Base-by-base conservation (phyloP, 2,888 invertebrate genomes). In the Ariolimax columbianus region DNA sequence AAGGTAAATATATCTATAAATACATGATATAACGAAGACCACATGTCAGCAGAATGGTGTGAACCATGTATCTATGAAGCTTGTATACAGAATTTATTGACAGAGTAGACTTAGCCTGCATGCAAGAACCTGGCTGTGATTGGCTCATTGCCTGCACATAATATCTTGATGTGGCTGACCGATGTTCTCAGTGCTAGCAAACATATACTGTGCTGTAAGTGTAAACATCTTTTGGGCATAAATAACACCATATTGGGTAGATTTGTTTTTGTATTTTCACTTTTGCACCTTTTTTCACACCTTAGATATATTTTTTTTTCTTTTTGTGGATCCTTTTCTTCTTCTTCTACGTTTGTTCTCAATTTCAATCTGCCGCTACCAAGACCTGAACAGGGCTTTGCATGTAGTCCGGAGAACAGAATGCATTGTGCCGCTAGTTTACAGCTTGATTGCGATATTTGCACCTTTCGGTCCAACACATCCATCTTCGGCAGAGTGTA, bases 1-100 rank as follows among this genome's bases (percentile, higher is more conserved):
- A 23, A 19, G 23, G 23, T 23, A 19, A 55, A 66, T 66, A 30
- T 17, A 63, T 4, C 33, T 11, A 33, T 66, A 66, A 14, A 4
- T 33, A 33, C 33, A 66, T 66, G 11, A 66, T 63, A 7, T 3
- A 63, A 23, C 59, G 9, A 23, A 59, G 4, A 30, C n/a, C 63
- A 30, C 63, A n/a, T 63, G 4, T 63, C 26, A 30, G n/a, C n/a
- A n/a, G 26, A 63, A n/a, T 63, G 33, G 63, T n/a, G 6, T 63
- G 33, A 7, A 66, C 30, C 9, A 66, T 66, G 66, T 17, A 11
- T 66, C 11, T 33, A 66, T 66, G 30, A 66, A 66, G 66, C 33
- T 66, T 66, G 66, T 66, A 66, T 66, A 11, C 66, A 66, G 66
- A 66, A 33, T 66, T 66, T 66, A 11, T 66, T 66, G 66, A 66